Percentiles rank a stretch among this genome's conserved stretches.
These are phyloP conservation scores for Tupiocoris notatus DNA, from an alignment of 2,888 invertebrate species.

Conservation along the genomic window DNA sequence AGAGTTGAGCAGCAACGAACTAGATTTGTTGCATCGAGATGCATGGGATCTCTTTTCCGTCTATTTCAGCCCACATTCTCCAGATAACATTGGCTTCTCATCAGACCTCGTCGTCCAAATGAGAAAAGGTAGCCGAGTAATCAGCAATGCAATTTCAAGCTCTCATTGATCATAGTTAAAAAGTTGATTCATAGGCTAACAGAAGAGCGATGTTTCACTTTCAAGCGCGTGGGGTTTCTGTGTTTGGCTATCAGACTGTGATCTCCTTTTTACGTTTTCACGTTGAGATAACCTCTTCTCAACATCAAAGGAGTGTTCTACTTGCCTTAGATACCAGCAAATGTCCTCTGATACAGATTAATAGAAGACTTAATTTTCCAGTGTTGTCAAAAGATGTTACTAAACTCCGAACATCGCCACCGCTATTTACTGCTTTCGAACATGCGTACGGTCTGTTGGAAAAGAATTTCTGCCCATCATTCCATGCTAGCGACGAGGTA, in stretches of 20 bases:
- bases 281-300: too few species aligned
- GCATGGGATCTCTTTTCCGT: conserved; percentile 67
- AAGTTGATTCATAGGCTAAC: too few species aligned
- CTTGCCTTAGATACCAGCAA: too few species aligned
- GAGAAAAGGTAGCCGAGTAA: conserved; percentile 56
- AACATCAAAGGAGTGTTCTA: too few species aligned
- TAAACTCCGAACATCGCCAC: conserved; percentile 71
- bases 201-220: too few species aligned
- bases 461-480: conserved; percentile 70
- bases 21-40: conserved; percentile 64
- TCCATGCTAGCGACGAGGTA: conserved; percentile 80
- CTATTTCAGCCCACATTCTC: conserved; percentile 64
- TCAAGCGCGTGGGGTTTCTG: too few species aligned
- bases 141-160: too few species aligned
- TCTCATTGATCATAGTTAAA: too few species aligned
- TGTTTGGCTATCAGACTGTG: too few species aligned
- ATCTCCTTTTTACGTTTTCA: too few species aligned
- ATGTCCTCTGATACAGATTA: too few species aligned
- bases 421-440: conserved; percentile 76
- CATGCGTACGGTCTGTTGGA: conserved; percentile 72
- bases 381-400: conserved; percentile 66
- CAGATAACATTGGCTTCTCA: conserved; percentile 63
- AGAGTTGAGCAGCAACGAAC: conserved; percentile 64
- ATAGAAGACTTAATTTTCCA: conserved; percentile 50
- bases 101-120: conserved; percentile 61